These are phyloP conservation scores for Cerceris ruficornis DNA, from an alignment of 2,888 invertebrate genomes.

Conservation along the genomic window DNA sequence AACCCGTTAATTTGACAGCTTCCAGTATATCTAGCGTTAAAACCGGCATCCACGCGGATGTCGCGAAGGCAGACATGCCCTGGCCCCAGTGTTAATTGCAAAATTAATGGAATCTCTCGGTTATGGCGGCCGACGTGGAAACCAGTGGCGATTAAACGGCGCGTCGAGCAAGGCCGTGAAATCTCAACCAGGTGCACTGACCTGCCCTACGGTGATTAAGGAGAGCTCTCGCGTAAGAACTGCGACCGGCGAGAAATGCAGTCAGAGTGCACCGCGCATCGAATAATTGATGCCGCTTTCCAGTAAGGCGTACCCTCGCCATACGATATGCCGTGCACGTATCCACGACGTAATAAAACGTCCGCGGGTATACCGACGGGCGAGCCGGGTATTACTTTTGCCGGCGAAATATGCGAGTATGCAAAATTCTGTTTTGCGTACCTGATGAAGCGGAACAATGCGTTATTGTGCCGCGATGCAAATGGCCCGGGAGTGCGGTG, in stretches of 20 bases:
- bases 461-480: slow-evolving; percentile 32
- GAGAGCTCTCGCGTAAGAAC: slow-evolving; percentile 36
- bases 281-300: slow-evolving; percentile 49
- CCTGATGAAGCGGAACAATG: slow-evolving; percentile 27
- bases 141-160: slow-evolving; percentile 46
- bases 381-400: slow-evolving; percentile 22
- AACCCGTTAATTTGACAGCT: too few relatives aligned
- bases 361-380: slow-evolving; percentile 10
- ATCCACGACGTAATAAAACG: slow-evolving; percentile 46
- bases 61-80: too few relatives aligned
- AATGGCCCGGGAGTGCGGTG: not conserved
- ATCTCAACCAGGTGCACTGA: slow-evolving; percentile 56
- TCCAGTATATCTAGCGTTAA: too few relatives aligned
- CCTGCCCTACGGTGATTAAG: slow-evolving; percentile 55
- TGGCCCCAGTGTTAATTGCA: slow-evolving; percentile 47
- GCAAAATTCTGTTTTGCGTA: slow-evolving; percentile 25
- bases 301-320: slow-evolving; percentile 7
- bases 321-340: slow-evolving; percentile 46
- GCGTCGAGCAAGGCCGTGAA: slow-evolving; percentile 48
- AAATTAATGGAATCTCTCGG: slow-evolving; percentile 51
- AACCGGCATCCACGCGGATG: too few relatives aligned
- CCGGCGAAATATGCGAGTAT: slow-evolving; percentile 14
- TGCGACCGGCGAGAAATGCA: slow-evolving; percentile 33
- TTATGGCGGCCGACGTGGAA: not conserved
- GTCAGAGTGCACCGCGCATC: slow-evolving; percentile 33